phyloP scores from a whole-genome alignment of 2,888 invertebrate species.

The Cantharis flavilabris region DNA sequence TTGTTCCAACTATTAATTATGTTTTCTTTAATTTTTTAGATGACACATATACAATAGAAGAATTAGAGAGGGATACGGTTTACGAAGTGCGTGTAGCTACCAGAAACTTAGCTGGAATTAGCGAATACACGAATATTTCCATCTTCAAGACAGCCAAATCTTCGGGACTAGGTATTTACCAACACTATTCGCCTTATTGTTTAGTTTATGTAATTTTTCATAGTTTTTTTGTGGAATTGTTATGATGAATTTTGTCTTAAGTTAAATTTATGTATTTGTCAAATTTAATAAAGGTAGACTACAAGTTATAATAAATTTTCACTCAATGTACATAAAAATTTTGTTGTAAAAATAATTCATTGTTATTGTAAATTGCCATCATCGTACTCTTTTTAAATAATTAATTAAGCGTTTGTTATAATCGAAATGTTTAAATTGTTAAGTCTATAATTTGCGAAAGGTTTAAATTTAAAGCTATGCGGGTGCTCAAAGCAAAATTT shows the following conservation, averaged over 20 bases:
- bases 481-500: not conserved
- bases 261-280: not conserved
- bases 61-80: slow-evolving; percentile 57
- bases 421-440: not conserved
- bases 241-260: slow-evolving; percentile 23
- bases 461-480: not conserved
- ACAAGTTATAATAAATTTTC: slow-evolving; percentile 24
- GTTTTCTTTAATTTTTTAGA: slow-evolving; percentile 50
- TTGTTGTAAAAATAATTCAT: not conserved
- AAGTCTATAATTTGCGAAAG: not conserved
- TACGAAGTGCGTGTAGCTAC: slow-evolving; percentile 62
- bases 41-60: slow-evolving; percentile 57
- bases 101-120: slow-evolving; percentile 60
- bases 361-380: not conserved
- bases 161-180: slow-evolving; percentile 22
- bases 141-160: slow-evolving; percentile 42
- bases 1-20: not conserved
- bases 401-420: not conserved
- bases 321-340: slow-evolving; percentile 18
- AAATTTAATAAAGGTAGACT: slow-evolving; percentile 14
- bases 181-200: not conserved
- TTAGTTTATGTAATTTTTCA: slow-evolving; percentile 10
- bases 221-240: slow-evolving; percentile 5
- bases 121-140: slow-evolving; percentile 47
- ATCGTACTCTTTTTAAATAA: not conserved